Base-by-base conservation (phyloP, 2,113 vertebrate species). In the Aix galericulata region DNA sequence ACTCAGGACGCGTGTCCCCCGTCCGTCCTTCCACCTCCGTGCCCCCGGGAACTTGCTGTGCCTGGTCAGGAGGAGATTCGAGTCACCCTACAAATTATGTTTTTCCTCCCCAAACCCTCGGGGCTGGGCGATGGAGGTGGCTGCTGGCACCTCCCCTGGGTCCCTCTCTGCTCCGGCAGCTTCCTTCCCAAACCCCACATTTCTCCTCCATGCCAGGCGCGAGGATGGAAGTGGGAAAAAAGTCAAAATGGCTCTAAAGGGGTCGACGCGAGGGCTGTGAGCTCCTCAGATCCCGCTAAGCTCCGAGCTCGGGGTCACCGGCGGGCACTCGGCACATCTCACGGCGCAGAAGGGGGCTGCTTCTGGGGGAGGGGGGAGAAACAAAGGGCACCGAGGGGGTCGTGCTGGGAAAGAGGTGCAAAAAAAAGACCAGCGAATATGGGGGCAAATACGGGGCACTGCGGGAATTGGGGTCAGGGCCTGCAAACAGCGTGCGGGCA, bases 51-150 rank as follows among this genome's bases (percentile, higher is more conserved):
- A 22, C n/a, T 79, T 31, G 71, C 75, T 74, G 36, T 42, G 21
- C 83, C 71, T 86, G 20, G 18, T 56, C 26, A 46, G 80, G 73
- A 91, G 53, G 34, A 78, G 3, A 11, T 50, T 82, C 66, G 36
- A 48, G 72, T 62, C 26, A 68, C 9, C n/a, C 26, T 66, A 6
- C 21, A 13, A 40, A 40, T 40, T 40, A 40, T 40, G 4, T 40
- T 40, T 40, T 40, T 40, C 40, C 40, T 40, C 40, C 40, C 31
- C 59, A 0, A 1, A 11, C 18, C 1, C 2, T 53, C n/a, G 0
- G n/a, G 34, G 55, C 36, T 53, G 34, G 34, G 48, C 5, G 21
- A 31, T 31, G 46, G 22, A n/a, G 11, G 23, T 55, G 55, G 5
- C 27, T 42, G 42, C 48, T 21, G 64, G 29, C n/a, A 74, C 86